Conservation (phyloP, 2,888 invertebrate species). For the Leptura quadrifasciata region DNA sequence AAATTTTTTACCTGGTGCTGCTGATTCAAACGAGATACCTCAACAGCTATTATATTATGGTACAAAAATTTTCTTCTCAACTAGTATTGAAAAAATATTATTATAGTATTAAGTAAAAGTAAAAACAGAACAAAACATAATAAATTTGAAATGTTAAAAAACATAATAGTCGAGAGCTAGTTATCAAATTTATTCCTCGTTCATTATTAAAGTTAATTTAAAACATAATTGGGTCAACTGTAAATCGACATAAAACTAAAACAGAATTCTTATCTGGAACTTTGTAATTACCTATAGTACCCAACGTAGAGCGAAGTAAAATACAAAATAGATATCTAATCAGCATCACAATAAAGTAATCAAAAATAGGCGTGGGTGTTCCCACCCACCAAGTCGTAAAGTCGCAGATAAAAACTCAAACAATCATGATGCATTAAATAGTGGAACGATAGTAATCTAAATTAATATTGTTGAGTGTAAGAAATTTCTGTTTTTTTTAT, state of each 20-base stretch:
- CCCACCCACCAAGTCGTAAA: conserved; percentile 68
- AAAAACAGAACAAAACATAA: not conserved
- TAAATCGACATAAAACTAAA: conserved; percentile 49
- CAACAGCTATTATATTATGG: too few relatives aligned
- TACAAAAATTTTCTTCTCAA: not conserved
- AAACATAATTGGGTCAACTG: conserved; percentile 49
- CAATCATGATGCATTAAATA: conserved; percentile 66
- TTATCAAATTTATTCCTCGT: conserved; percentile 8
- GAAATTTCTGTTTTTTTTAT: conserved; percentile 29
- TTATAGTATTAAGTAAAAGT: too few relatives aligned
- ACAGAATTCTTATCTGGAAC: conserved; percentile 45
- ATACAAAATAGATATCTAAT: conserved; percentile 67
- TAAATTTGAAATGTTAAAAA: not conserved
- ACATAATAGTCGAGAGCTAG: not conserved
- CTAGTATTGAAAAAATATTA: not conserved
- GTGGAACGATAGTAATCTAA: conserved; percentile 63
- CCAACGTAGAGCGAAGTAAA: conserved; percentile 45
- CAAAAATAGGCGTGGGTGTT: conserved; percentile 69
- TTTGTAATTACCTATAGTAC: conserved; percentile 50
- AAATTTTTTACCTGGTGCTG: too few relatives aligned
- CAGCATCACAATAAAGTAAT: conserved; percentile 70
- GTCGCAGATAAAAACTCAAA: conserved; percentile 64
- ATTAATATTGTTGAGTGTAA: conserved; percentile 60
- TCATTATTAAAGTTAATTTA: conserved; percentile 36
- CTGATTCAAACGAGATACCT: too few relatives aligned